Conservation (phyloP, 2,113 vertebrate genomes). For the Ahaetulla prasina region DNA sequence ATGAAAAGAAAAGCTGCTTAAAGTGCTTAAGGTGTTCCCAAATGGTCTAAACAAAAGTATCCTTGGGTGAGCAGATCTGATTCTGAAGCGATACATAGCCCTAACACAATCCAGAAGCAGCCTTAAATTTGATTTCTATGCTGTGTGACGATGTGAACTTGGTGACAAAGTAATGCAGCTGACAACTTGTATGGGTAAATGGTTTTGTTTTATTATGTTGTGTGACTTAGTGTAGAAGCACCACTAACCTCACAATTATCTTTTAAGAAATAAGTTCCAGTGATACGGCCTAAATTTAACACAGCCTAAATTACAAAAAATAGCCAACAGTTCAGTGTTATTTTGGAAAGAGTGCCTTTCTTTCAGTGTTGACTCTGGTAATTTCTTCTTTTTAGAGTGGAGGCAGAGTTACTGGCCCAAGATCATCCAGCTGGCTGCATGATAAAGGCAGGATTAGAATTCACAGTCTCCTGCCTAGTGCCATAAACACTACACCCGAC, state of each 20-base stretch:
- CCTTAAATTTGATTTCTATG: neutral
- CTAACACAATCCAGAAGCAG: neutral
- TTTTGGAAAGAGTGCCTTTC: neutral
- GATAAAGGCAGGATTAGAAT: neutral
- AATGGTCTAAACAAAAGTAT: neutral
- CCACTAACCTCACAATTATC: neutral
- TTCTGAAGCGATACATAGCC: neutral
- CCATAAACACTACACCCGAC: neutral
- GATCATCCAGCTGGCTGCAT: neutral
- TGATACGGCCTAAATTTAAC: neutral
- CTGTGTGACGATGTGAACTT: neutral
- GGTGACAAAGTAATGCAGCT: neutral
- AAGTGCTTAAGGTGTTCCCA: neutral
- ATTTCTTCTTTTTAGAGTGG: neutral
- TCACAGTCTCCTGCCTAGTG: neutral
- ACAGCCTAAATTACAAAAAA: neutral
- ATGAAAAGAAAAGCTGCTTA: neutral
- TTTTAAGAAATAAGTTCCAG: neutral
- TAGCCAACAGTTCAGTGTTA: neutral
- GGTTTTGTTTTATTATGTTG: neutral
- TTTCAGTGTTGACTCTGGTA: neutral
- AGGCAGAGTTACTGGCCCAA: neutral
- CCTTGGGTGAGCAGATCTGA: neutral
- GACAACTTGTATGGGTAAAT: neutral
- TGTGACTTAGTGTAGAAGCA: neutral